Base-by-base conservation (phyloP, 1,140 invertebrate species). In the Physella acuta region DNA sequence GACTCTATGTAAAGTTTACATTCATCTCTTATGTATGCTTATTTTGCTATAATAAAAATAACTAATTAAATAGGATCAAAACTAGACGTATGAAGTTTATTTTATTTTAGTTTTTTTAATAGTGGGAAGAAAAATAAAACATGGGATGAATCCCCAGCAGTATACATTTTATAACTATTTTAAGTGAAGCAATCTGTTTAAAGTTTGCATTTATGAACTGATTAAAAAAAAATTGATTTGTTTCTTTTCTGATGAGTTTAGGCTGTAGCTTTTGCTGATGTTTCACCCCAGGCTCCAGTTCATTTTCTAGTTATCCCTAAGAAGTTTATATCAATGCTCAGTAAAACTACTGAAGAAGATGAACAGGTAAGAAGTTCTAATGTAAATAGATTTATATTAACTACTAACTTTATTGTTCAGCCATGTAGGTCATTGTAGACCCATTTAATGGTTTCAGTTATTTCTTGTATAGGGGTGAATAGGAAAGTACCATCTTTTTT, bases 301-400 rank as follows among this genome's bases (percentile, higher is more conserved):
- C 97, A 99, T 85, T 97, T 98, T 81, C 84, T 99, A 73, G 96
- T 99, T 0, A 98, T 99, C 78, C 97, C 97, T 3, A 90, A 92
- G 51, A 97, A 96, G 84, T 90, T 90, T 0, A 97, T 99, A 76
- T 3, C 89, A 0, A 92, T 92, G 85, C 83, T 99, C 0, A 93
- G 92, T 0, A 89, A 90, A 78, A 89, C 91, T 34, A 87, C 89
- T 58, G 91, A 93, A 74, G 87, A 82, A 2, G 95, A 86, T 75
- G 65, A 81, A 63, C 51, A 71, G 78, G 83, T 84, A 73, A 52
- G 56, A 14, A 14, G 24, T n/a, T 14, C 8, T 14, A 14, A 24
- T 8, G 8, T 55, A 28, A 24, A 55, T 8, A 8, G 5, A 24
- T 55, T 55, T 24, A 55, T 14, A 55, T 14, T 55, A 5, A 28